Percentiles rank a stretch among this genome's conserved stretches.
These are phyloP conservation scores for Spilosoma lubricipeda DNA, from an alignment of 2,888 invertebrate species.

Conservation along the genomic window DNA sequence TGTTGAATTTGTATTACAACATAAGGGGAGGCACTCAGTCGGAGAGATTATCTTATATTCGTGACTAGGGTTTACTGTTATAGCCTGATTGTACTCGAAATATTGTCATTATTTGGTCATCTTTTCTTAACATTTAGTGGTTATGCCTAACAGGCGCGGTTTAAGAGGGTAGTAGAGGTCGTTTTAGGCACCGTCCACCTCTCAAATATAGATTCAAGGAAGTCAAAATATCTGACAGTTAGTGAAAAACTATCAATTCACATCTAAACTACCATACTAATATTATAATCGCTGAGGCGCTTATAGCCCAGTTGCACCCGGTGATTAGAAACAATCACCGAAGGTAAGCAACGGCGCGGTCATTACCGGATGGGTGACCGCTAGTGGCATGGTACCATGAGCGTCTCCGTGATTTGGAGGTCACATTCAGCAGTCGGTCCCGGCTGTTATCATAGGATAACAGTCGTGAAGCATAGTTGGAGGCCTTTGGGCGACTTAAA, in stretches of 20 bases:
- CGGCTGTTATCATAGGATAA: no score
- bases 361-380: no score
- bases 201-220: neutral
- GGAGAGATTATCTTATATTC: constrained; percentile 8
- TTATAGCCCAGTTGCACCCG: no score
- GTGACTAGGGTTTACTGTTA: constrained; percentile 10
- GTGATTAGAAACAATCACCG: no score
- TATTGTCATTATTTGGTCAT: neutral
- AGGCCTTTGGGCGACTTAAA: no score
- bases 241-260: neutral
- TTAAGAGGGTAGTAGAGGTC: neutral
- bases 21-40: constrained; percentile 7
- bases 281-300: no score
- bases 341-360: no score
- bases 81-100: constrained; percentile 7
- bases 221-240: neutral
- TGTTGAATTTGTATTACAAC: constrained; percentile 14
- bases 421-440: no score
- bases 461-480: no score
- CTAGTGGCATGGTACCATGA: no score
- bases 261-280: no score
- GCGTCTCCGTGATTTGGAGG: no score
- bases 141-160: neutral
- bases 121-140: neutral
- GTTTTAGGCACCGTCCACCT: neutral